These are phyloP conservation scores for Porphyrio hochstetteri DNA, from an alignment of 2,113 vertebrate genomes.

Conservation along the genomic window DNA sequence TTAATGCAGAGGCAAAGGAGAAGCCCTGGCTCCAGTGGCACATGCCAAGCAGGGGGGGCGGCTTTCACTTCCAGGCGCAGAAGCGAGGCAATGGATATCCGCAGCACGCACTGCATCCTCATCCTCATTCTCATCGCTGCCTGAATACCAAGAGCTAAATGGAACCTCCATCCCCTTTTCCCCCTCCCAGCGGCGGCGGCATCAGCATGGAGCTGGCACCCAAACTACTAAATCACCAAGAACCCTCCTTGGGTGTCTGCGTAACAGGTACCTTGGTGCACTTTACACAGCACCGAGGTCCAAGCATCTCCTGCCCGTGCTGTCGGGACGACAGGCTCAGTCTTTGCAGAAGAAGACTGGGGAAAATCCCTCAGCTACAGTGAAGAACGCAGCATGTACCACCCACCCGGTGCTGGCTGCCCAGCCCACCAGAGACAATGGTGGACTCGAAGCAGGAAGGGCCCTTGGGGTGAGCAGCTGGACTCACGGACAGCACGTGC, in stretches of 20 bases:
- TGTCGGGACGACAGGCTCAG: too few relatives aligned
- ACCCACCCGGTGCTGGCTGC: background rate
- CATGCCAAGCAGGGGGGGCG: background rate
- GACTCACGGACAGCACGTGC: fast-evolving
- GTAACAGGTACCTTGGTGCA: background rate
- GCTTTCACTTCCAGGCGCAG: background rate
- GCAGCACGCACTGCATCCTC: background rate
- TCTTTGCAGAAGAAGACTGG: background rate
- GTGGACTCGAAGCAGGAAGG: background rate
- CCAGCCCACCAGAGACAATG: background rate
- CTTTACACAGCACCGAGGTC: background rate
- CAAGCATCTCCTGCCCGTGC: too few relatives aligned
- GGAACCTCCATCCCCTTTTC: background rate
- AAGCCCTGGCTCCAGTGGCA: background rate
- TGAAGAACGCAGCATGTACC: background rate
- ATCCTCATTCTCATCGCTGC: fast-evolving
- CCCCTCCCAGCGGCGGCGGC: background rate
- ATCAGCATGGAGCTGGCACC: background rate
- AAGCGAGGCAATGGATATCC: background rate
- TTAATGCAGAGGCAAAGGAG: background rate
- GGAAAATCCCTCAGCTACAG: background rate
- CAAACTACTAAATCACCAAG: background rate
- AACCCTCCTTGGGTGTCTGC: background rate
- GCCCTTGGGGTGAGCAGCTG: background rate
- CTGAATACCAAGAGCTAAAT: background rate